Evolutionary conservation across 2,797 vertebrate species (phyloP), one percentile per base, ranked within the genome.

Genomic region (Hippocampus kuda): DNA sequence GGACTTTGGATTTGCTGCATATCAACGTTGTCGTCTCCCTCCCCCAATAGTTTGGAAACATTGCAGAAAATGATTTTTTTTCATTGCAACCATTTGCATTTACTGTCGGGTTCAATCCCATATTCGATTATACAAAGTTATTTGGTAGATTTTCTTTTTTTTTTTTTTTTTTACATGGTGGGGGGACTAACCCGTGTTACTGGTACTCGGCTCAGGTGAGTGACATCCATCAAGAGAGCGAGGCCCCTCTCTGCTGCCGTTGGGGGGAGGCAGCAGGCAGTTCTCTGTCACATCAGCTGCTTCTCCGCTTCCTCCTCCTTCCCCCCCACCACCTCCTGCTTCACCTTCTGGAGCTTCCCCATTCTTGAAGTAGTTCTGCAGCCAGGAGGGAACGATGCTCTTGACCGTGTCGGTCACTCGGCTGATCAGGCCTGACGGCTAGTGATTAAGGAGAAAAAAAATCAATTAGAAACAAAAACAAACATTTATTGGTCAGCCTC

Each of bases 331-430:
- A 24, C 63, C 44, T 6, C 71, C 81, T 53, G 22, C 84, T 73
- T 73, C 54, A 48, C 54, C 89, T 70, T 86, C 87, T 24, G 79
- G 73, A 72, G 73, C 75, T 56, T 90, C 90, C 70, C 88, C 91
- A 81, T 94, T 87, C 80, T 87, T 94, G 84, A 99, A 99, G 79
- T 99, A 99, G 78, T 92, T 97, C 79, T 97, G 94, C 62, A 99
- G 83, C 97, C 97, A 99, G 60, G 90, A 92, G 51, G 97, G 97
- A 72, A 99, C 96, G 73, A 99, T 98, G 83, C 92, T 99, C 89
- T 96, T 99, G 75, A 99, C 93, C 2, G 94, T 98, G 86, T 98
- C 95, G 0, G 96, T 97, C 83, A 99, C 93, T 84, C 95, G 92
- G 83, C 93, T 95, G 83, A 99, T 94, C 83, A 99, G 88, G 64